Base-by-base conservation (phyloP, 2,888 invertebrate species). In the Nomada ruficornis region DNA sequence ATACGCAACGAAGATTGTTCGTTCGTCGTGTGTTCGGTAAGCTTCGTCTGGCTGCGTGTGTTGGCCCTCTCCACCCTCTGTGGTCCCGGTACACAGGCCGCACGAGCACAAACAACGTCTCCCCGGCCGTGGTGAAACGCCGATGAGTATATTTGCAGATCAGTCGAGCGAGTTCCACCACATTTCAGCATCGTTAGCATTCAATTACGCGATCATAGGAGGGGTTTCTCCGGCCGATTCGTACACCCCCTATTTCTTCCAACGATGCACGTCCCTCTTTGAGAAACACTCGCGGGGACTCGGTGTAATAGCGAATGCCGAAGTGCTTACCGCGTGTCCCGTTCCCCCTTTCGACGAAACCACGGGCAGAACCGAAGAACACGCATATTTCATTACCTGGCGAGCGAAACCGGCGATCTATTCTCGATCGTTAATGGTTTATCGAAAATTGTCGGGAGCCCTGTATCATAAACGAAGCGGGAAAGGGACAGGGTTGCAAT, bases 111-210 rank as follows among this genome's bases (percentile, higher is more conserved):
- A 85, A 88, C 86, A 83, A 72, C 77, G 52, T 80, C 80, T 83
- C 71, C 79, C 77, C 44, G 55, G n/a, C 60, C 42, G 18, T 42
- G 82, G 74, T 77, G 88, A 79, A 89, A 88, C 88, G 83, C 77
- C 86, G 85, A 85, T 86, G 86, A 87, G 87, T 85, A 90, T 91
- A 91, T 91, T 91, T 91, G 88, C 90, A 75, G 87, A 90, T 82
- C 85, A 89, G 88, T 90, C 88, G 88, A 87, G 88, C 85, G 89
- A 86, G 85, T 86, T 86, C 86, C 85, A 87, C 84, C 86, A 89
- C 90, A 88, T 90, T 91, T 89, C 89, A 83, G 88, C 87, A 86
- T 89, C 91, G 90, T 91, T 91, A 88, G 87, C 89, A 89, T 91
- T 91, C 91, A 91, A 91, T 91, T 90, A 91, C 88, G 84, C 86